Evolutionary conservation across 2,113 vertebrate species (phyloP).

Genomic region (Callionymus lyra): DNA sequence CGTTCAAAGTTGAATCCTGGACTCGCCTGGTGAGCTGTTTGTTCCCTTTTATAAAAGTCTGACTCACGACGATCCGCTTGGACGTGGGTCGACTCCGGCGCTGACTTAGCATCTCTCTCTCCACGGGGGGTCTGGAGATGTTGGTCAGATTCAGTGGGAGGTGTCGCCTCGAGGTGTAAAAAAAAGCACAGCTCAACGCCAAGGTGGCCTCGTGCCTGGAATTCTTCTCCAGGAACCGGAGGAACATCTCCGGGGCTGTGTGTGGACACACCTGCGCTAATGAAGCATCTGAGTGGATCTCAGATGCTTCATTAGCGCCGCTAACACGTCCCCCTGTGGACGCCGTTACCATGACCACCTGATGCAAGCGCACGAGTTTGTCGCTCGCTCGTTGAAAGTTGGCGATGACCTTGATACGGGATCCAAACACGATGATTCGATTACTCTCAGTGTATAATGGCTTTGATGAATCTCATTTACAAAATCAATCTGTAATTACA

Average conservation of each 20-base stretch:
- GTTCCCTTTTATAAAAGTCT: slow-evolving; percentile 6
- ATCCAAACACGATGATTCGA: too few relatives aligned
- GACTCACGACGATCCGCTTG: slow-evolving; percentile 4
- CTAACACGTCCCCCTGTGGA: slow-evolving; percentile 10
- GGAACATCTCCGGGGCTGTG: background rate
- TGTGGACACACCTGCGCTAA: slow-evolving; percentile 22
- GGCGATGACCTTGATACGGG: too few relatives aligned
- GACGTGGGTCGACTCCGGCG: background rate
- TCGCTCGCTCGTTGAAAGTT: too few relatives aligned
- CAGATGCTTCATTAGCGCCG: slow-evolving; percentile 18
- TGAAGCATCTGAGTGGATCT: slow-evolving; percentile 18
- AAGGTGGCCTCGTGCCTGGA: background rate
- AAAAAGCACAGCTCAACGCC: slow-evolving; percentile 15
- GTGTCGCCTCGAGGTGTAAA: slow-evolving; percentile 18
- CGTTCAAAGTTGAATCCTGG: too few relatives aligned
- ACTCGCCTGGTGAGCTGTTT: slow-evolving; percentile 5
- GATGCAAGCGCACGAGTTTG: too few relatives aligned
- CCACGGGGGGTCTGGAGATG: slow-evolving; percentile 11
- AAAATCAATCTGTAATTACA: too few relatives aligned
- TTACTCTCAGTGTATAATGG: too few relatives aligned
- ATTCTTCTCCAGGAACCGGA: background rate
- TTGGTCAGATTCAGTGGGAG: slow-evolving; percentile 23
- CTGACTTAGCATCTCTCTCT: too few relatives aligned
- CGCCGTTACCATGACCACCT: slow-evolving; percentile 26
- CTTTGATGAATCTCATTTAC: too few relatives aligned